Evolutionary conservation across 2,113 vertebrate genomes (phyloP), one percentile per base, ranked within the genome.

Genomic region (Leptobrachium ailaonicum): DNA sequence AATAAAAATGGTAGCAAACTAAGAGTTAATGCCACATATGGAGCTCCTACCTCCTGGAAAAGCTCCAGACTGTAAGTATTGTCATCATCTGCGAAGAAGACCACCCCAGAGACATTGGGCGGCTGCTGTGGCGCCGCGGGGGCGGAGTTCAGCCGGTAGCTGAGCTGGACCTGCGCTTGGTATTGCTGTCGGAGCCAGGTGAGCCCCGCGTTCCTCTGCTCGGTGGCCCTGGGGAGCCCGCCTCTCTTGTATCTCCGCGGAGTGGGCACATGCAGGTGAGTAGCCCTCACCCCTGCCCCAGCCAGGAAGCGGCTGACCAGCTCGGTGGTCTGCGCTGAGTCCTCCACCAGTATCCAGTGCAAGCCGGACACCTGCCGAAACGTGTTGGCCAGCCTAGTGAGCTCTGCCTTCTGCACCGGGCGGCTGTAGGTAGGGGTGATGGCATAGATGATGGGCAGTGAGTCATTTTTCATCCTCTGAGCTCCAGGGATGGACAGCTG

Each of bases 61-160:
- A 99, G 95, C 91, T 99, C 97, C 89, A 99, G 93, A 76, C 97
- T 99, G 92, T 99, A 99, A 56, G 96, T 98, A 93, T 99, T 99
- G 90, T 99, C 97, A 82, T 99, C 97, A 86, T 99, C 97, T 2
- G 97, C 97, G 89, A 99, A 99, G 88, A 96, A 99, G 44, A 99
- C 96, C 84, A 98, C 96, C 0, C 96, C 97, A 2, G 92, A 54
- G 47, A 50, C 8, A 8, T 50, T 50, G 84, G 95, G 94, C 3
- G 89, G 85, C 32, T 66, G 82, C 81, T 88, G 84, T 42, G 91
- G 89, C 83, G 90, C 90, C 83, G 85, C 86, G 41, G 93, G 82
- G 90, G 92, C 60, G 47, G 43, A 32, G 42, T 72, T 80, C 64
- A 93, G 93, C 82, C 92, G 87, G 88, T 95, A 93, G 73, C 93